Conservation (phyloP, 1,140 invertebrate genomes). For the Hylyphantes graminicola region DNA sequence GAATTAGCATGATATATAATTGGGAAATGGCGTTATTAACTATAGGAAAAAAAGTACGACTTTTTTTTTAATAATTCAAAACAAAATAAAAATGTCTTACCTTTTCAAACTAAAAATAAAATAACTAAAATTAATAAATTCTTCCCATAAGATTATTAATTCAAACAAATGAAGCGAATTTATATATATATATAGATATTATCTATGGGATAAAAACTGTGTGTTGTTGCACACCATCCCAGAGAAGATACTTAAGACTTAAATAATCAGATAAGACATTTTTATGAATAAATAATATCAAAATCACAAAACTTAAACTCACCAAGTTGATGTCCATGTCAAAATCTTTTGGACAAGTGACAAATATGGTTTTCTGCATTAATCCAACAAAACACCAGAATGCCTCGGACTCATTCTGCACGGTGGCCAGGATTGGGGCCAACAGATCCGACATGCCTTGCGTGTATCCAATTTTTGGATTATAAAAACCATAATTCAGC, state of each 20-base stretch:
- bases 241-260: neutral
- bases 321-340: conserved; percentile 94
- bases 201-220: too few species aligned
- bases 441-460: conserved; percentile 92
- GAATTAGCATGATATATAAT: too few species aligned
- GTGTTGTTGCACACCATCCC: too few species aligned
- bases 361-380: conserved; percentile 90
- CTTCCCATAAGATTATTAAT: too few species aligned
- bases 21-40: too few species aligned
- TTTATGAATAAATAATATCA: neutral
- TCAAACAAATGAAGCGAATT: too few species aligned
- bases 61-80: too few species aligned
- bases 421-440: conserved; percentile 86
- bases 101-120: too few species aligned
- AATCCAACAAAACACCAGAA: conserved; percentile 95
- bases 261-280: neutral
- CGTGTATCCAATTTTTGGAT: conserved; percentile 85
- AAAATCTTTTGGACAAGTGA: conserved; percentile 89
- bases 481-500: conserved; percentile 90
- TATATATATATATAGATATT: too few species aligned
- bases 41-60: too few species aligned
- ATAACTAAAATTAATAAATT: too few species aligned
- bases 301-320: conserved; percentile 63
- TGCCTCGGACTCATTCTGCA: conserved; percentile 88
- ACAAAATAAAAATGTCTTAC: too few species aligned